These are phyloP conservation scores for Anas georgica DNA, from an alignment of 2,797 vertebrate species.

Conservation along the genomic window DNA sequence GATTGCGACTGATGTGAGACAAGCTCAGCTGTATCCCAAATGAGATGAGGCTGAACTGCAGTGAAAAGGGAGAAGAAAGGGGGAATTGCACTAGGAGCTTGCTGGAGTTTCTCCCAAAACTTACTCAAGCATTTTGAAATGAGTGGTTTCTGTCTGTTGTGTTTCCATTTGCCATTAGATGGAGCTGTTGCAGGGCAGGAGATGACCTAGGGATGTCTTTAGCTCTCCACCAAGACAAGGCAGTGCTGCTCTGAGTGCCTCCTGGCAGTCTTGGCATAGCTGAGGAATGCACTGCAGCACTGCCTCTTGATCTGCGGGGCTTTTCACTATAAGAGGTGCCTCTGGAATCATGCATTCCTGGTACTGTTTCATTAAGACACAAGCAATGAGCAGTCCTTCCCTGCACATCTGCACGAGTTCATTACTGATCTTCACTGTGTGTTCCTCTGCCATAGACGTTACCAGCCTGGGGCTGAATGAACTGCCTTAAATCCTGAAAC, in stretches of 20 bases:
- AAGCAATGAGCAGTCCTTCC: neutral
- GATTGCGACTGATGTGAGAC: neutral
- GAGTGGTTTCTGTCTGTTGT: neutral
- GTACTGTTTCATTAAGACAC: neutral
- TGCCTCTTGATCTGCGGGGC: neutral
- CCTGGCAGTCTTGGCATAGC: fast-evolving
- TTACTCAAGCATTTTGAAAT: neutral
- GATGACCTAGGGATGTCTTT: fast-evolving
- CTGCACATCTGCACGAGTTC: neutral
- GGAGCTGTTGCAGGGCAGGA: slow-evolving; percentile 45
- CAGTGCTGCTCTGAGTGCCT: neutral
- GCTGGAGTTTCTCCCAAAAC: neutral
- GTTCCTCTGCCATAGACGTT: neutral
- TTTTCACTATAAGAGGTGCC: neutral
- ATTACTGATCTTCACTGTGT: neutral
- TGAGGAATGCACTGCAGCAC: neutral
- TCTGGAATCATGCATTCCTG: neutral
- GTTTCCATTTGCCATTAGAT: slow-evolving; percentile 18
- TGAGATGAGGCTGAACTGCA: neutral
- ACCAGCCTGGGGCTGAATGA: neutral
- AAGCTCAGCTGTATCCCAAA: neutral
- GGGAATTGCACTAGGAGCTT: neutral
- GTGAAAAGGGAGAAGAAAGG: neutral
- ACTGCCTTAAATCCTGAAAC: neutral
- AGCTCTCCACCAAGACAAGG: fast-evolving